These are phyloP conservation scores for Luffia ferchaultella DNA, from an alignment of 2,888 invertebrate species.

Conservation along the genomic window DNA sequence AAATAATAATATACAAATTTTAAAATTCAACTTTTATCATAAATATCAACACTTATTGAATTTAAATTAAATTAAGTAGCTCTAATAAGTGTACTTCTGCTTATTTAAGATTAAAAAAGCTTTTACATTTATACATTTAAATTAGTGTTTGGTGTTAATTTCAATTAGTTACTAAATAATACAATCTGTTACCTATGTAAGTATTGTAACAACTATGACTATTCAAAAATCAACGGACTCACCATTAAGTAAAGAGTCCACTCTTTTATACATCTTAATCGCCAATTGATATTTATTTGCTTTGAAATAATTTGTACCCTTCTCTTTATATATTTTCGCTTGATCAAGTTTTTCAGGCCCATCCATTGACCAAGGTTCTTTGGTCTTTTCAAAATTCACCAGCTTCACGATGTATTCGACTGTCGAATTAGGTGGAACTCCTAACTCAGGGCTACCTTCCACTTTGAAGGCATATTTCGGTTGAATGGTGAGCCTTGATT, in stretches of 20 bases:
- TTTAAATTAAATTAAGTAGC: too few species aligned
- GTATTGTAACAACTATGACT: too few species aligned
- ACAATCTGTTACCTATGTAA: too few species aligned
- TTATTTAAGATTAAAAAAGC: too few species aligned
- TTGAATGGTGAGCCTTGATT: conserved; percentile 75
- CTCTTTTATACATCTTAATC: conserved; percentile 85
- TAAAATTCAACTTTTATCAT: too few species aligned
- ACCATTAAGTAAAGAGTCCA: conserved; percentile 69
- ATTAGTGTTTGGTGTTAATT: too few species aligned
- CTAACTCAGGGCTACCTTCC: conserved; percentile 72
- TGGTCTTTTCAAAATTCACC: conserved; percentile 82
- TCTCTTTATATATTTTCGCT: conserved; percentile 84
- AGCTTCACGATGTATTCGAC: conserved; percentile 85
- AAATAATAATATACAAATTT: too few species aligned
- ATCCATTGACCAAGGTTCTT: conserved; percentile 86
- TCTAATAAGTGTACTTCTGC: too few species aligned
- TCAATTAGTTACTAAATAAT: too few species aligned
- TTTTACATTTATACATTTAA: too few species aligned
- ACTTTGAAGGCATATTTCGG: conserved; percentile 84
- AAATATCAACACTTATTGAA: too few species aligned
- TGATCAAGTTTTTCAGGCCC: conserved; percentile 81
- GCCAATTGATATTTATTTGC: conserved; percentile 79
- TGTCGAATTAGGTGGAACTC: conserved; percentile 80
- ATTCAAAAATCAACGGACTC: too few species aligned
- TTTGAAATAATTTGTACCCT: conserved; percentile 91